phyloP scores from a whole-genome alignment of 2,113 vertebrate species.

The Eolophus roseicapilla region DNA sequence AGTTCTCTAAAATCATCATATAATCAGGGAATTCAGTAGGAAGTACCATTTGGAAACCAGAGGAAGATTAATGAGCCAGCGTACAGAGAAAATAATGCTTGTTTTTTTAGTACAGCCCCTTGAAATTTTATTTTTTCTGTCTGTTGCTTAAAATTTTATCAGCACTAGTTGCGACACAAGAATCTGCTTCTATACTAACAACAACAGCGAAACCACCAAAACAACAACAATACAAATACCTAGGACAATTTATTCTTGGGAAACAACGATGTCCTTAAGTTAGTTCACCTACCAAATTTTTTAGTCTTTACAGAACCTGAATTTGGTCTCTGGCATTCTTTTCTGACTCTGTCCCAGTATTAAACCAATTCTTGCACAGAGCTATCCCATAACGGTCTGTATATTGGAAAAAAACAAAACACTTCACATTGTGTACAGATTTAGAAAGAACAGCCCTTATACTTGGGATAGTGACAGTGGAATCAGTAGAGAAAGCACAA shows the following conservation, averaged over 20 bases:
- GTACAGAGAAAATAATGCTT: neutral
- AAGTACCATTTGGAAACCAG: neutral
- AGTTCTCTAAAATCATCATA: neutral
- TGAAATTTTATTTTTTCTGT: neutral
- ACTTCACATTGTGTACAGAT: neutral
- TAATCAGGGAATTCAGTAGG: neutral
- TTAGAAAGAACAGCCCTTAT: neutral
- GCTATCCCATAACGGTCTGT: neutral
- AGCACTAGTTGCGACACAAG: neutral
- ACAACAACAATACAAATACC: neutral
- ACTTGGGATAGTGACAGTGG: neutral
- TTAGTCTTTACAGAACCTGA: neutral
- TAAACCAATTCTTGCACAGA: neutral
- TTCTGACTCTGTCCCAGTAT: neutral
- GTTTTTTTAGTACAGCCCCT: neutral
- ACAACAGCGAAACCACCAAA: accelerated
- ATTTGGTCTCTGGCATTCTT: neutral
- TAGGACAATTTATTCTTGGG: no score
- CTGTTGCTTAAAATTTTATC: neutral
- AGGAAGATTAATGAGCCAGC: neutral
- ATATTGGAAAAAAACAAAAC: neutral
- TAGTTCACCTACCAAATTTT: neutral
- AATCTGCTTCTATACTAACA: neutral
- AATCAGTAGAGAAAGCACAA: neutral
- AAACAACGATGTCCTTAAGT: neutral